Evolutionary conservation across 2,113 vertebrate genomes (phyloP).

Genomic region (Antigone vipio): DNA sequence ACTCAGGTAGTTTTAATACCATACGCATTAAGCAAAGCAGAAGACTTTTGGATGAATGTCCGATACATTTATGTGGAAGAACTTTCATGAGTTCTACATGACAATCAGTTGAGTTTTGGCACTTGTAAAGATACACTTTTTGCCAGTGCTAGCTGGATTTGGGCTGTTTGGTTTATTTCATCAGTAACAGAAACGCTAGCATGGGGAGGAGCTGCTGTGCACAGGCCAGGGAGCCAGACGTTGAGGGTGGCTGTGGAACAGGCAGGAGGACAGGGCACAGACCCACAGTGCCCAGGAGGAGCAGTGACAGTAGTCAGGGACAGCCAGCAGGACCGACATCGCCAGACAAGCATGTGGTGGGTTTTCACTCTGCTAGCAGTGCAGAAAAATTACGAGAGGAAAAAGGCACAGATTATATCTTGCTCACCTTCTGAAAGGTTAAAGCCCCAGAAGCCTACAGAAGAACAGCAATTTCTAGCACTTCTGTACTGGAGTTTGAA

Average conservation of each 20-base stretch:
- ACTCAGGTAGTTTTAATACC: not conserved
- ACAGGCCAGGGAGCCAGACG: fast-evolving
- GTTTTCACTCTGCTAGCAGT: not conserved
- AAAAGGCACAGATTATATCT: not conserved
- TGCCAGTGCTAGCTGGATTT: not conserved
- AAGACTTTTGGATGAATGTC: not conserved
- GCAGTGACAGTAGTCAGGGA: too few relatives aligned
- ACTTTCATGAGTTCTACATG: not conserved
- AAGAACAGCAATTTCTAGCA: not conserved
- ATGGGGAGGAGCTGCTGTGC: not conserved
- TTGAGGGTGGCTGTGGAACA: not conserved
- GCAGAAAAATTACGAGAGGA: not conserved
- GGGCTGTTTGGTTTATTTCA: not conserved
- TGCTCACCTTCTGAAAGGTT: not conserved
- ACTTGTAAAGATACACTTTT: not conserved
- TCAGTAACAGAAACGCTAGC: not conserved
- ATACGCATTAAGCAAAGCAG: not conserved
- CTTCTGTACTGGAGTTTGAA: not conserved
- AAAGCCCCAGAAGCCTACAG: not conserved
- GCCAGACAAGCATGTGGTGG: not conserved
- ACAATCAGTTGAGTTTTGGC: not conserved
- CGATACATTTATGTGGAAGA: not conserved
- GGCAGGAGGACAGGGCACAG: not conserved
- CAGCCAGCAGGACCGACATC: fast-evolving
- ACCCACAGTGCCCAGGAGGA: not conserved